Percentiles rank a stretch among this genome's conserved stretches.
phyloP scores from a whole-genome alignment of 2,113 vertebrate genomes.

The Lophotis ruficrista region DNA sequence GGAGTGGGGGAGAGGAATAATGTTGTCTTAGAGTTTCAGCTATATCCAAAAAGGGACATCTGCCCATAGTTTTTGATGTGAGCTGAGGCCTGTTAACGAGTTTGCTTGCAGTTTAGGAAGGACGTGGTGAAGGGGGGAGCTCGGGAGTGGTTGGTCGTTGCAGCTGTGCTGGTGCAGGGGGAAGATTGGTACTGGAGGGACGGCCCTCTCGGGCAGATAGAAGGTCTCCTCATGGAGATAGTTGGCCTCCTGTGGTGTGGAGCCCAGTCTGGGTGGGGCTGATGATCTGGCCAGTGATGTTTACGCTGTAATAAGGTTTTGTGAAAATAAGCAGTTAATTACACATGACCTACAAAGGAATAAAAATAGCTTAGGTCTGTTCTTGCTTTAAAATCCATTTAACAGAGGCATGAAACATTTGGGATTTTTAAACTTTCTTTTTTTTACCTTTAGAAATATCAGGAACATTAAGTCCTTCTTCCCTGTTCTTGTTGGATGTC shows the following conservation, averaged over 20 bases:
- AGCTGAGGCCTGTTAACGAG: neutral
- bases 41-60: neutral
- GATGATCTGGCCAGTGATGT: constrained; percentile 23
- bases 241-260: neutral
- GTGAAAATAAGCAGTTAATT: constrained; percentile 63
- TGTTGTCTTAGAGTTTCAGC: neutral
- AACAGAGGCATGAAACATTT: neutral
- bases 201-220: neutral
- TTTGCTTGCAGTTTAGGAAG: neutral
- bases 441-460: constrained; percentile 35
- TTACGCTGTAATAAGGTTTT: constrained; percentile 53
- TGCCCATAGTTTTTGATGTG: neutral
- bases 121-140: rapidly evolving
- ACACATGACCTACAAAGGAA: constrained; percentile 44
- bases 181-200: neutral
- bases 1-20: neutral
- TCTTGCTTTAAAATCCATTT: constrained; percentile 23
- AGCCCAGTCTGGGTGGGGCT: constrained; percentile 12
- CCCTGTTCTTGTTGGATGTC: constrained; percentile 56
- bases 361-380: constrained; percentile 7
- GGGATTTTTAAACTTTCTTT: neutral
- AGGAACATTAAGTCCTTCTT: constrained; percentile 49
- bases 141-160: neutral
- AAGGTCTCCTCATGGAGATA: neutral
- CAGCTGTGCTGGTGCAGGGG: neutral